These are phyloP conservation scores for Ctenopoma multispine DNA, from an alignment of 2,797 vertebrate genomes.

Conservation along the genomic window DNA sequence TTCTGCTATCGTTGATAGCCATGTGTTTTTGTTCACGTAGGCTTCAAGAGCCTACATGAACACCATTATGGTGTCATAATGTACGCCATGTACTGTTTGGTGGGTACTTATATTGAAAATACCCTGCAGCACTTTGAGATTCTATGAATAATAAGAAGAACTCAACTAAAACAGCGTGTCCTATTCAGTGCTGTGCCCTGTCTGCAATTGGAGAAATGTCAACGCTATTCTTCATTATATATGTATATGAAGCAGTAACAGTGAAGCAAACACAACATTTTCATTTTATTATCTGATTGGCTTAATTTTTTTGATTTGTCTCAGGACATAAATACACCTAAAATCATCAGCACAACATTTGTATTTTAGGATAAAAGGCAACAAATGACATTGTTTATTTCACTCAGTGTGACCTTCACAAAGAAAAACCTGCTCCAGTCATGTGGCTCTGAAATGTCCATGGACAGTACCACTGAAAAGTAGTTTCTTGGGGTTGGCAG, in stretches of 20 bases:
- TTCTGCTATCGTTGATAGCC: conserved; percentile 13
- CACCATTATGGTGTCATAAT: conserved; percentile 39
- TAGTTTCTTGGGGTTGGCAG: conserved; percentile 40
- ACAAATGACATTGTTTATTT: conserved; percentile 5
- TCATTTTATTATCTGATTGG: conserved; percentile 3
- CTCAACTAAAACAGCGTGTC: conserved; percentile 33
- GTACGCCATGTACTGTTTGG: conserved; percentile 31
- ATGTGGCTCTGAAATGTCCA: conserved; percentile 19
- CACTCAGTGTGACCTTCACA: conserved; percentile 14
- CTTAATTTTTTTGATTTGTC: not conserved
- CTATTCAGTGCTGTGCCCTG: conserved; percentile 19
- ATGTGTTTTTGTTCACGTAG: conserved; percentile 10
- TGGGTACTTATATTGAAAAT: conserved; percentile 50
- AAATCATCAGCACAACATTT: not conserved
- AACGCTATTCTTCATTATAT: conserved; percentile 2
- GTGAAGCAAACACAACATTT: not conserved
- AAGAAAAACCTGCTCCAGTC: conserved; percentile 3
- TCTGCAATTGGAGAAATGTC: conserved; percentile 3
- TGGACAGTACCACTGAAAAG: conserved; percentile 29
- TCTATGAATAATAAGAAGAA: conserved; percentile 64
- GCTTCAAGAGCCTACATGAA: conserved; percentile 20
- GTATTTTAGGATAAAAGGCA: not conserved
- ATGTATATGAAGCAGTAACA: conserved; percentile 1
- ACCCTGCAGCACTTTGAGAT: conserved; percentile 29
- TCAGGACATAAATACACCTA: too few relatives aligned